A percentile compares a stretch with the other conserved stretches of the same genome.
These are phyloP conservation scores for Tetramorium bicarinatum DNA, from an alignment of 2,888 invertebrate species.

Conservation along the genomic window DNA sequence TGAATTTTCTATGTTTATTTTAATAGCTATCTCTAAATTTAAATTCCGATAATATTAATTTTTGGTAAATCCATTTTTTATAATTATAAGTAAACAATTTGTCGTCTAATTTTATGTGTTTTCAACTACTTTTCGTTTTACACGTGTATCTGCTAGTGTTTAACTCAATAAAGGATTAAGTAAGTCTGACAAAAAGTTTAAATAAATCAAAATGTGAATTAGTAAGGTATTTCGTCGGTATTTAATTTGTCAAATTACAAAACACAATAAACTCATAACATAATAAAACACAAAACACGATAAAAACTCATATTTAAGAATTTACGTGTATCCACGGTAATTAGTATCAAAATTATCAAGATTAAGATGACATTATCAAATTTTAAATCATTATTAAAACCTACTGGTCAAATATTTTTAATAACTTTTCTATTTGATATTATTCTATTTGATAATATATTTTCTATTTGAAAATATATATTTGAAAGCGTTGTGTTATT, in stretches of 20 bases:
- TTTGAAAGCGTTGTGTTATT: too few species aligned
- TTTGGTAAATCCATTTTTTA: background rate
- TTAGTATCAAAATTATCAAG: background rate
- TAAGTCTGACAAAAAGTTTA: background rate
- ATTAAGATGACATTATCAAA: background rate
- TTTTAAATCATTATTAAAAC: background rate
- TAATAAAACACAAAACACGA: too few species aligned
- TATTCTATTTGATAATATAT: too few species aligned
- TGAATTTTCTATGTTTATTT: background rate
- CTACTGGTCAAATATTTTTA: background rate
- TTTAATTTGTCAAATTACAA: background rate
- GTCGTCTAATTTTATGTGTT: background rate
- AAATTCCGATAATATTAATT: background rate
- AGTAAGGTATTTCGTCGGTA: background rate
- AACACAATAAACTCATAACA: too few species aligned
- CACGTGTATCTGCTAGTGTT: background rate
- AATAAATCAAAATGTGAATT: too few species aligned
- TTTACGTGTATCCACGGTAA: background rate
- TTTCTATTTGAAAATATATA: background rate
- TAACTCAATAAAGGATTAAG: background rate
- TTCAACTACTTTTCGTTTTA: background rate
- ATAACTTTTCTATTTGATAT: background rate
- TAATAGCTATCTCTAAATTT: background rate
- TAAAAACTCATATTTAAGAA: background rate
- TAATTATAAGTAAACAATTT: background rate